A percentile compares a stretch with the other conserved stretches of the same genome.
Conservation (phyloP, 2,113 vertebrate genomes). For the Megaleporinus macrocephalus region DNA sequence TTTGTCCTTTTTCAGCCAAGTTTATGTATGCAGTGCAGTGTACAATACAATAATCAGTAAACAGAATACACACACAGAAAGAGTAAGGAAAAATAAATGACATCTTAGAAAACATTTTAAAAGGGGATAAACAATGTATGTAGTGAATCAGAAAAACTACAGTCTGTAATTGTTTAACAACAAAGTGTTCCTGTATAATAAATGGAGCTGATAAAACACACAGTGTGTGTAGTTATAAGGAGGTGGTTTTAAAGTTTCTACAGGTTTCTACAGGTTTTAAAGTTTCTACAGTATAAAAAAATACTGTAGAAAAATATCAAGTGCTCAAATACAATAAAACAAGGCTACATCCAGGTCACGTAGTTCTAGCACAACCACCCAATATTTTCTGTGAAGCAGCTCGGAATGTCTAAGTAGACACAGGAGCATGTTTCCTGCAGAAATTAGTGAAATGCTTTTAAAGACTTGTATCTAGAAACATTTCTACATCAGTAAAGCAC, state of each 20-base stretch:
- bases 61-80: not conserved
- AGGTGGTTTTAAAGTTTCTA: too few species aligned
- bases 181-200: too few species aligned
- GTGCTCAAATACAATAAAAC: not conserved
- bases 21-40: not conserved
- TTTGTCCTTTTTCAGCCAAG: not conserved
- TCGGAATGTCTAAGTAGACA: not conserved
- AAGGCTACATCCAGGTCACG: not conserved
- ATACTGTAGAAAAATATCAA: not conserved
- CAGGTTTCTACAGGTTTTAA: too few species aligned
- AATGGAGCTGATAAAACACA: too few species aligned
- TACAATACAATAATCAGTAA: not conserved
- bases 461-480: not conserved
- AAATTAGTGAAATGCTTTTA: not conserved
- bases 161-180: too few species aligned
- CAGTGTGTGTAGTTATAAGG: too few species aligned
- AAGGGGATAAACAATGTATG: too few species aligned
- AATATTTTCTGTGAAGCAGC: not conserved
- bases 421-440: not conserved
- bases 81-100: not conserved
- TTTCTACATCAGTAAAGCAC: slow-evolving; percentile 10
- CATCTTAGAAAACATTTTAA: not conserved
- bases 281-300: too few species aligned
- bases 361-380: not conserved
- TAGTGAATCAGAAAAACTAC: too few species aligned